Evolutionary conservation across 2,797 vertebrate genomes (phyloP), one percentile per base, ranked within the genome.

Genomic region (Pangasius larnaudii): DNA sequence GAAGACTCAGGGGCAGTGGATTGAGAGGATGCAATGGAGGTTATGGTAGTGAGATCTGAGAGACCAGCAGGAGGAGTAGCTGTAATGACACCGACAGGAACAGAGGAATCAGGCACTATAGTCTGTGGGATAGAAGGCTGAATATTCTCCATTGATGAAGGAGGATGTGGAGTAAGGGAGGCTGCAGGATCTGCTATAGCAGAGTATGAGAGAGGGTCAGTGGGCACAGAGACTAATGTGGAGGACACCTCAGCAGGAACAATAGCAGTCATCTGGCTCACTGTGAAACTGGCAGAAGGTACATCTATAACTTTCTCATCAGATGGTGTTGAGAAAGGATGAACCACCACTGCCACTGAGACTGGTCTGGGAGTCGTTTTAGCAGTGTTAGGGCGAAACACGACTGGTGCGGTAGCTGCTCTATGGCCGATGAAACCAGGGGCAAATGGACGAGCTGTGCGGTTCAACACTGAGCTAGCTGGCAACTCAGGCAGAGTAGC

Each of bases 381-480:
- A 86, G 96, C 94, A 46, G 96, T 92, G 53, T 93, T 72, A 30
- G 98, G 98, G 75, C 96, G 95, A 92, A 99, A 99, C 36, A 97
- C 91, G 74, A 99, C 98, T 0, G 98, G 98, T 56, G 97, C 97
- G 63, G 98, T 98, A 51, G 96, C 93, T 78, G 97, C 90, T 65
- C 97, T 94, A 91, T 97, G 96, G 58, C 94, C 97, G 89, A 97
- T 96, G 82, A 97, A 96, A 18, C 98, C 98, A 9, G 97, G 97
- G 79, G 97, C 97, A 90, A 99, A 99, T 72, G 99, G 99, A 86
- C 96, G 96, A 58, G 99, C 99, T 8, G 98, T 99, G 92, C 96
- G 94, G 89, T 97, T 96, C 49, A 96, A 92, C 88, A 97, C 96
- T 91, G 94, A 95, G 92, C 94, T 95, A 36, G 94, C 71, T 19